phyloP scores from a whole-genome alignment of 2,888 invertebrate species.

The Slavum lentiscoides region DNA sequence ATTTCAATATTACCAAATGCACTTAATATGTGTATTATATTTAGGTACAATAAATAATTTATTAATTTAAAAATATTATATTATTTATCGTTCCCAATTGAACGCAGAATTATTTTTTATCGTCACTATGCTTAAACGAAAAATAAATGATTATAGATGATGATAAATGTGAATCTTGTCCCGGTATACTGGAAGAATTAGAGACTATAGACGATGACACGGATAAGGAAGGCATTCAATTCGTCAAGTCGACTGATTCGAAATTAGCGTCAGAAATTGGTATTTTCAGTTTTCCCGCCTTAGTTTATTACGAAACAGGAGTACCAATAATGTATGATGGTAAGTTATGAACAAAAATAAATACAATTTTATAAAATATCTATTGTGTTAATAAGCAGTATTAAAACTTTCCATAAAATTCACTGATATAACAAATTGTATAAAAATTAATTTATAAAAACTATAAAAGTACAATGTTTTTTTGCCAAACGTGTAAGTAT shows the following conservation, averaged over 20 bases:
- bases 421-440: too few relatives aligned
- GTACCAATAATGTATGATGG: conserved; percentile 94
- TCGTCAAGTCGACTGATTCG: conserved; percentile 89
- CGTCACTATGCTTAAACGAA: neutral
- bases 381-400: neutral
- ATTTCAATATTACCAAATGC: neutral
- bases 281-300: conserved; percentile 87
- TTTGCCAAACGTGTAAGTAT: too few relatives aligned
- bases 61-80: neutral
- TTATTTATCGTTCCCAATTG: neutral
- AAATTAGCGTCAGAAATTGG: conserved; percentile 88
- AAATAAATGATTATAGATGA: conserved; percentile 66
- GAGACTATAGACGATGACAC: conserved; percentile 92
- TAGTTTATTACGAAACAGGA: conserved; percentile 91
- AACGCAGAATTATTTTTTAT: neutral
- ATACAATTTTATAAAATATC: conserved; percentile 4
- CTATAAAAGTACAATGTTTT: too few relatives aligned
- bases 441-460: too few relatives aligned
- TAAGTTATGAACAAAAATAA: conserved; percentile 63
- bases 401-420: neutral
- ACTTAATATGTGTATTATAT: neutral
- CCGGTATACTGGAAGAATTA: conserved; percentile 81
- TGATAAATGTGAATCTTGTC: conserved; percentile 83
- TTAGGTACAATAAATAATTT: neutral
- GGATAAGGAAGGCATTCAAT: conserved; percentile 88